Conservation (phyloP, 2,797 vertebrate genomes). For the Valencia hispanica region DNA sequence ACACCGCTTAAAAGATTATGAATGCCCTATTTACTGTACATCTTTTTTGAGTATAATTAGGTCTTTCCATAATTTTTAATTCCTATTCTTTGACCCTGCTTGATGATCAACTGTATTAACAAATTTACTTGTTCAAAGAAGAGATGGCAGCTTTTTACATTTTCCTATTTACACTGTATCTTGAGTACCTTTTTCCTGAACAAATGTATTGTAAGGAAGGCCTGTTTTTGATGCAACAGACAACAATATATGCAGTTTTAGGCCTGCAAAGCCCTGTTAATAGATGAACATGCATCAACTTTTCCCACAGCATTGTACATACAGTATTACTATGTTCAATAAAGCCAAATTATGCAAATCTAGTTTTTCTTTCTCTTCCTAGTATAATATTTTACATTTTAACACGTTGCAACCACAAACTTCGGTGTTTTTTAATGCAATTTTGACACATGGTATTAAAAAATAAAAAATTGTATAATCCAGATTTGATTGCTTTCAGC, state of each 20-base stretch:
- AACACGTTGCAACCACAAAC: neutral
- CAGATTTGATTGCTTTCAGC: too few relatives aligned
- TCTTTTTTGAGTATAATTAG: constrained; percentile 63
- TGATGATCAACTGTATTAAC: constrained; percentile 35
- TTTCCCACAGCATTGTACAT: constrained; percentile 58
- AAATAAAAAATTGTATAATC: too few relatives aligned
- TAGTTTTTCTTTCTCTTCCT: constrained; percentile 16
- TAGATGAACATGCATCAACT: constrained; percentile 39
- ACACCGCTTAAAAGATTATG: constrained; percentile 47
- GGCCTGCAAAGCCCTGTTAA: constrained; percentile 42
- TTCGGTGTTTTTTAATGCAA: neutral
- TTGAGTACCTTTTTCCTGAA: constrained; percentile 23
- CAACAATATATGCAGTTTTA: constrained; percentile 51
- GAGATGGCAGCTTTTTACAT: constrained; percentile 43
- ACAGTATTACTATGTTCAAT: constrained; percentile 64
- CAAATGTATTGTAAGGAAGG: constrained; percentile 29
- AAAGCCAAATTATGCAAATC: constrained; percentile 59
- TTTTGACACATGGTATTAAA: too few relatives aligned
- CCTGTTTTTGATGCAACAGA: constrained; percentile 45
- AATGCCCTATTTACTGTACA: constrained; percentile 57
- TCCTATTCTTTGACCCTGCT: constrained; percentile 48
- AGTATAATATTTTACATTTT: constrained; percentile 7
- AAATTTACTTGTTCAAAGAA: constrained; percentile 38
- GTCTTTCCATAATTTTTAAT: constrained; percentile 51
- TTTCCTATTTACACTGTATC: constrained; percentile 20